Base-by-base conservation (phyloP, 2,888 invertebrate genomes). In the Caenorhabditis virilis region DNA sequence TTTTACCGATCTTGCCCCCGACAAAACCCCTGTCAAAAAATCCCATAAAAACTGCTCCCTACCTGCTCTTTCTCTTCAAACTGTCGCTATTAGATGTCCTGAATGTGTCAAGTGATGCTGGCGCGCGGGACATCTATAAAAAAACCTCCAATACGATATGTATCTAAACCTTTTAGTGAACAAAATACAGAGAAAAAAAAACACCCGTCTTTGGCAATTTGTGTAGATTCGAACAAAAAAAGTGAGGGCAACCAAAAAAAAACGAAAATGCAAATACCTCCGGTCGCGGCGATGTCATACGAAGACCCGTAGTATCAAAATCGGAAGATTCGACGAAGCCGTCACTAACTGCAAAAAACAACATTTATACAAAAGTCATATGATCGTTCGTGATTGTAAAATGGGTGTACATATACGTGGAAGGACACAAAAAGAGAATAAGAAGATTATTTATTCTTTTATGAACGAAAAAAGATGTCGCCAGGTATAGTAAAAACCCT, bases 81-180 rank as follows among this genome's bases (percentile, higher is more conserved):
- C 62, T 62, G 62, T 62, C 62, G 57, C 49, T 57, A 45, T 57
- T 62, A 41, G 53, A 57, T 55, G 71, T 57, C 42, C 71, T 59
- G 52, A 72, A 72, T 38, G 71, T 72, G 63, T 72, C 71, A 49
- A 72, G 63, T 43, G 71, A 64, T 18, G 68, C 60, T 6, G 59
- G 68, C 35, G 65, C 65, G 26, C 71, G 68, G 36, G 48, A 58
- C 63, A 64, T 64, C 63, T 64, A 50, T 41, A 50, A 45, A 48
- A 43, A 42, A 42, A 25, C 6, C 23, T 42, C 15, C 30, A 30
- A 30, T 30, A 30, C 30, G 13, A 30, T 30, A n/a, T n/a, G n/a
- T n/a, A n/a, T n/a, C n/a, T n/a, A n/a, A n/a, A n/a, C n/a, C n/a
- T n/a, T n/a, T n/a, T 30, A 13, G 13, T 13, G 30, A 30, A 13